Evolutionary conservation across 2,113 vertebrate species (phyloP).

Genomic region (Anhinga anhinga): DNA sequence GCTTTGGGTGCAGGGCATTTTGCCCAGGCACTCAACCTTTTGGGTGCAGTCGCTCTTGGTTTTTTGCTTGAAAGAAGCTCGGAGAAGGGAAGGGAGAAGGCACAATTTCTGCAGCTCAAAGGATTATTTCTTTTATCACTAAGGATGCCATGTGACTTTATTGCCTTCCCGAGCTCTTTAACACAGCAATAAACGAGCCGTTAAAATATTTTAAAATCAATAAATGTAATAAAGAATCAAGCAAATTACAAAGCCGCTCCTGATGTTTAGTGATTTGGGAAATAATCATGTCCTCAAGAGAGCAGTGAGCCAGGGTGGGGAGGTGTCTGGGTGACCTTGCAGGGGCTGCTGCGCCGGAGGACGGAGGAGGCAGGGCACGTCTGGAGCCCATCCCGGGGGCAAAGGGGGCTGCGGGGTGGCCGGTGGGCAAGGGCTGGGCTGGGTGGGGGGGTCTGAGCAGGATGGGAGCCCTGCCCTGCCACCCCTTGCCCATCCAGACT

Average conservation of each 20-base stretch:
- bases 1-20: neutral
- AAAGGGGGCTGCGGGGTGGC: neutral
- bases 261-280: slow-evolving; percentile 32
- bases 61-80: neutral
- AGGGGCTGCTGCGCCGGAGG: neutral
- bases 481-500: neutral
- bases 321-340: neutral
- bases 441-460: neutral
- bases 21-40: neutral
- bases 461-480: neutral
- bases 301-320: neutral
- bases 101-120: neutral
- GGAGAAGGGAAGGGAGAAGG: neutral
- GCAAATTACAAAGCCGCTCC: slow-evolving; percentile 3
- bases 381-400: accelerated
- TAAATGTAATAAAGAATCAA: slow-evolving; percentile 51
- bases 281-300: neutral
- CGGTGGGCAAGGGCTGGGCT: accelerated
- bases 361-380: neutral
- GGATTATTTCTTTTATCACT: slow-evolving; percentile 27
- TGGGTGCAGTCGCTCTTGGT: neutral
- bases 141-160: slow-evolving; percentile 8
- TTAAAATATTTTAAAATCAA: slow-evolving; percentile 66
- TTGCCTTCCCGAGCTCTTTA: slow-evolving; percentile 48
- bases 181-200: neutral